These are phyloP conservation scores for Lepisosteus osseus DNA, from an alignment of 2,113 vertebrate species.

Conservation along the genomic window DNA sequence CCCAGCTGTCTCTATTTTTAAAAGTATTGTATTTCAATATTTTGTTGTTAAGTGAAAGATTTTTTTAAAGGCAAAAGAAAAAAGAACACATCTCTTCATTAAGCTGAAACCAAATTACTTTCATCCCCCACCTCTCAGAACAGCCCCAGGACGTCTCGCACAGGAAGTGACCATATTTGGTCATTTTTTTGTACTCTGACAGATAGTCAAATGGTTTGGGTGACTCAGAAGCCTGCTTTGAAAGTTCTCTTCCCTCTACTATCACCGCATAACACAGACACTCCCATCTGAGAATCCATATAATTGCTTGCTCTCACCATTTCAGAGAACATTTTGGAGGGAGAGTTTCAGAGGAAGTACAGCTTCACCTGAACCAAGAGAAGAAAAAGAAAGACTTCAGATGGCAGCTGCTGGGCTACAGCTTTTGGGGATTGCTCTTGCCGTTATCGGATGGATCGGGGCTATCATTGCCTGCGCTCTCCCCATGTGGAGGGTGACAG, in stretches of 20 bases:
- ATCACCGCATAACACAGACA: background rate
- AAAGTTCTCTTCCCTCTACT: background rate
- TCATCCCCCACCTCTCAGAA: too few relatives aligned
- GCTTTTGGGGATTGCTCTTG: conserved; percentile 78
- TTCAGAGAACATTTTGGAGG: conserved; percentile 12
- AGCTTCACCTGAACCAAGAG: background rate
- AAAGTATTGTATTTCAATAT: too few relatives aligned
- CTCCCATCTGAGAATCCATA: conserved; percentile 10
- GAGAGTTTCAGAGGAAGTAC: conserved; percentile 19
- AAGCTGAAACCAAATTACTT: too few relatives aligned
- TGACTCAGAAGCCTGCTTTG: conserved; percentile 5
- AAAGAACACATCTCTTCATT: too few relatives aligned
- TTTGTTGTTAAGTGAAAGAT: too few relatives aligned
- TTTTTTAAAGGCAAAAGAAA: too few relatives aligned
- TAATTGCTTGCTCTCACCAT: background rate
- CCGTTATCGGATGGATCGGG: conserved; percentile 84
- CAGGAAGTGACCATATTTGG: conserved; percentile 5
- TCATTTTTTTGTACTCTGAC: background rate
- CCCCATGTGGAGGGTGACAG: conserved; percentile 86
- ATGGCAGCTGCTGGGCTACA: conserved; percentile 86
- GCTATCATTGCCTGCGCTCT: conserved; percentile 72
- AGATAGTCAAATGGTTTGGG: background rate
- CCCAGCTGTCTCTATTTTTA: too few relatives aligned
- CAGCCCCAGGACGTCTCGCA: too few relatives aligned
- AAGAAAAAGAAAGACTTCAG: conserved; percentile 8